A percentile compares a stretch with the other conserved stretches of the same genome.
Conservation (phyloP, 2,797 vertebrate species). For the Delichon dasypus region DNA sequence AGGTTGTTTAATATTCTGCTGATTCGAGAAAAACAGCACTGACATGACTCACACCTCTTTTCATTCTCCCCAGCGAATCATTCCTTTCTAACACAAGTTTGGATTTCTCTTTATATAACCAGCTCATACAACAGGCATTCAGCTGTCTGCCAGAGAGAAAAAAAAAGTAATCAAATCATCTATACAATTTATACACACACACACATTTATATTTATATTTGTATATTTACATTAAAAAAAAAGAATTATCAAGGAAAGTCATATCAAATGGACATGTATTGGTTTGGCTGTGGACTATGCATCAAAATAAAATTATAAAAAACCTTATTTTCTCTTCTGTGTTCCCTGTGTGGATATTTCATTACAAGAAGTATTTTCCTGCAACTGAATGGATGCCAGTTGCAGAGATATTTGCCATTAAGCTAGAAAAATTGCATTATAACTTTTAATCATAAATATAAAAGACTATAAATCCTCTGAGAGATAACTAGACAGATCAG, state of each 20-base stretch:
- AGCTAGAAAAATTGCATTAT: background rate
- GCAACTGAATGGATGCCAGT: background rate
- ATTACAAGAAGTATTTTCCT: background rate
- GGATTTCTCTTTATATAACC: background rate
- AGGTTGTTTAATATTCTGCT: constrained; percentile 46
- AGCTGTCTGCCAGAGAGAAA: background rate
- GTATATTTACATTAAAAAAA: background rate
- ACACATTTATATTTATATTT: background rate
- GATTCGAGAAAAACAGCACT: constrained; percentile 1
- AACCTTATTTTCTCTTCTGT: background rate
- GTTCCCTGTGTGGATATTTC: background rate
- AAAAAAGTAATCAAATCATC: background rate
- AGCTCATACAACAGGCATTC: background rate
- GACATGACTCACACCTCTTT: constrained; percentile 51
- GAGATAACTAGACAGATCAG: background rate
- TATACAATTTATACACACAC: background rate
- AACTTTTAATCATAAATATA: background rate
- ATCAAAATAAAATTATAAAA: background rate
- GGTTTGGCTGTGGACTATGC: background rate
- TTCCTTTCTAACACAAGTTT: background rate
- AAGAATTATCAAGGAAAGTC: background rate
- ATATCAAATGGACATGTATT: background rate
- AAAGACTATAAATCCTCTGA: background rate
- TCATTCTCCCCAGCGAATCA: background rate
- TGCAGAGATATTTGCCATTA: background rate